phyloP scores from a whole-genome alignment of 2,888 invertebrate species.

The Leptogaster cylindrica region DNA sequence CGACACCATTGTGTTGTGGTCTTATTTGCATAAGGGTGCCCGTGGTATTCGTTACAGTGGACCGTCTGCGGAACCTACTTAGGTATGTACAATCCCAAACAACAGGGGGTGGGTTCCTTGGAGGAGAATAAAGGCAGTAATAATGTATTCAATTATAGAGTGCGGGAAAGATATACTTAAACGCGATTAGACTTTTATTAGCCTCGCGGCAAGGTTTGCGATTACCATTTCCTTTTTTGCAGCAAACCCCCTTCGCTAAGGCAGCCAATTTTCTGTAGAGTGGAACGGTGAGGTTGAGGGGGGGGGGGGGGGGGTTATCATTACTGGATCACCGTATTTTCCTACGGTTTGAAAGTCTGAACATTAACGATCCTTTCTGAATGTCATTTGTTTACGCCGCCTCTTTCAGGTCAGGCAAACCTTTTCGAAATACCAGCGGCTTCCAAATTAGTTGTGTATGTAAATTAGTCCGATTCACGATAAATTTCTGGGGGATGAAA shows the following conservation, averaged over 20 bases:
- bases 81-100: slow-evolving; percentile 25
- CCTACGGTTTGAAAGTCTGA: neutral
- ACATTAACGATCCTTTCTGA: slow-evolving; percentile 27
- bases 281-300: no score
- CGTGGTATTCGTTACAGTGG: neutral
- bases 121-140: slow-evolving; percentile 15
- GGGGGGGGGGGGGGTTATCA: slow-evolving; percentile 21
- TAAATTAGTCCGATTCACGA: slow-evolving; percentile 40
- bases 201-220: slow-evolving; percentile 26
- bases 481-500: slow-evolving; percentile 38
- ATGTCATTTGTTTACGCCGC: slow-evolving; percentile 35
- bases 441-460: slow-evolving; percentile 42
- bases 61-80: slow-evolving; percentile 33
- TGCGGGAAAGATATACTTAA: slow-evolving; percentile 18
- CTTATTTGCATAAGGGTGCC: slow-evolving; percentile 41
- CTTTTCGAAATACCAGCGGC: slow-evolving; percentile 5
- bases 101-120: neutral
- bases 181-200: slow-evolving; percentile 32
- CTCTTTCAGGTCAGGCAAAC: slow-evolving; percentile 31
- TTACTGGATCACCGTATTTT: slow-evolving; percentile 18
- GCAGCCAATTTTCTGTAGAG: slow-evolving; percentile 8
- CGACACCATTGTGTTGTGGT: slow-evolving; percentile 33
- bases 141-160: slow-evolving; percentile 39
- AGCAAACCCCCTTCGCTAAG: neutral
- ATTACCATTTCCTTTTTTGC: slow-evolving; percentile 28